Conservation (phyloP, 2,797 vertebrate genomes). For the Oophaga sylvatica region DNA sequence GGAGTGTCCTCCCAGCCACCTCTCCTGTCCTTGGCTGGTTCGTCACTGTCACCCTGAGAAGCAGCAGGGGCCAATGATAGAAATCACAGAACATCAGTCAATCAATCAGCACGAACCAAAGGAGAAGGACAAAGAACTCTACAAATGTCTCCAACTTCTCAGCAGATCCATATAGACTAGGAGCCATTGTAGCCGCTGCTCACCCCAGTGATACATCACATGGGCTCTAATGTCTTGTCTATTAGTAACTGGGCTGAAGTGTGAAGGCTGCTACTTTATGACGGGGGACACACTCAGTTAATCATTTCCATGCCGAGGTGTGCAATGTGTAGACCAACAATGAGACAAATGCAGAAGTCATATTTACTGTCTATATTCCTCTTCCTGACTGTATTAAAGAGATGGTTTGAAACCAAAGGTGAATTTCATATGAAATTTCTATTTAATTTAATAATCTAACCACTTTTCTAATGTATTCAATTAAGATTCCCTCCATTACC, state of each 20-base stretch:
- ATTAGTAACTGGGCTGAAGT: constrained; percentile 30
- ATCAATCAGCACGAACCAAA: constrained; percentile 54
- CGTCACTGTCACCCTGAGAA: constrained; percentile 46
- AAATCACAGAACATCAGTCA: constrained; percentile 16
- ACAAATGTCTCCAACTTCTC: constrained; percentile 12
- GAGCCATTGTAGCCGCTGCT: background rate
- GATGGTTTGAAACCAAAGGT: no score
- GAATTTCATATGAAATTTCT: no score
- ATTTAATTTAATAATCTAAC: no score
- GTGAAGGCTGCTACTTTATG: constrained; percentile 24
- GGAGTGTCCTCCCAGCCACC: constrained; percentile 60
- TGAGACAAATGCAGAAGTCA: background rate
- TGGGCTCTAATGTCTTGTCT: background rate
- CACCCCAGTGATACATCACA: background rate
- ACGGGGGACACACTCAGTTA: constrained; percentile 34
- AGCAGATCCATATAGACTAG: constrained; percentile 6
- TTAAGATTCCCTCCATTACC: no score
- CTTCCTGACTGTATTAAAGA: background rate
- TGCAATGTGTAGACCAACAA: background rate
- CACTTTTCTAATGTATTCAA: no score
- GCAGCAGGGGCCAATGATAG: constrained; percentile 26
- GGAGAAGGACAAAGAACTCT: constrained; percentile 28
- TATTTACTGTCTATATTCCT: background rate
- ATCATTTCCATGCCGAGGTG: constrained; percentile 6
- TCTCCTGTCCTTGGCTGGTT: constrained; percentile 56